These are phyloP conservation scores for Drosophila seguyi DNA, from an alignment of 1,140 invertebrate genomes.

Conservation along the genomic window DNA sequence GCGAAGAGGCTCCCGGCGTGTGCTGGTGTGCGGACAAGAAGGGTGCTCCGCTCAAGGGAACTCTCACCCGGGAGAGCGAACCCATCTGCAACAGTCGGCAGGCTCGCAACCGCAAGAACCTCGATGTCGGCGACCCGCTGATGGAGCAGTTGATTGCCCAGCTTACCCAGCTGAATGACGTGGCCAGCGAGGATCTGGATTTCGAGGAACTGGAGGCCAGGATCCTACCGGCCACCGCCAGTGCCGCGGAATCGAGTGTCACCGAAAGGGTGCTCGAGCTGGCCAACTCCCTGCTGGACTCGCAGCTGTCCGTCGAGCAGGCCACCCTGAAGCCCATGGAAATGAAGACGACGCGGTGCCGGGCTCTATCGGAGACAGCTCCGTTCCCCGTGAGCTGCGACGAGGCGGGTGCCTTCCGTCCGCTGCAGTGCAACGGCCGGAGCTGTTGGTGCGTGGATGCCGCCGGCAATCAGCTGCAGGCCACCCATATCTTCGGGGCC, in stretches of 20 bases:
- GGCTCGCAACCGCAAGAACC: slow-evolving; percentile 87
- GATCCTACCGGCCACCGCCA: slow-evolving; percentile 23
- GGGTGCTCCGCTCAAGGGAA: slow-evolving; percentile 92
- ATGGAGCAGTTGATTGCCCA: slow-evolving; percentile 89
- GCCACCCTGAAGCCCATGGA: slow-evolving; percentile 62
- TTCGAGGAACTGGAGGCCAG: slow-evolving; percentile 57
- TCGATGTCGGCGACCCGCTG: slow-evolving; percentile 83
- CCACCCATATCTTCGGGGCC: slow-evolving; percentile 88
- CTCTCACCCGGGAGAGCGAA: slow-evolving; percentile 89
- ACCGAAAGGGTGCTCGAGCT: slow-evolving; percentile 81
- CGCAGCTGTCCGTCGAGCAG: slow-evolving; percentile 65
- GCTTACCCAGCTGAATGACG: slow-evolving; percentile 87
- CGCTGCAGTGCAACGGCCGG: slow-evolving; percentile 90
- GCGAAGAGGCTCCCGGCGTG: slow-evolving; percentile 86
- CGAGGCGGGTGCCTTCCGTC: slow-evolving; percentile 89
- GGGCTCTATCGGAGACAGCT: slow-evolving; percentile 87
- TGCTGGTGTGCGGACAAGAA: slow-evolving; percentile 94
- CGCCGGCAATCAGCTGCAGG: slow-evolving; percentile 91
- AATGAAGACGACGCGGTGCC: slow-evolving; percentile 87
- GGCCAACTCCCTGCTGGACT: slow-evolving; percentile 81
- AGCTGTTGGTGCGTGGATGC: slow-evolving; percentile 94
- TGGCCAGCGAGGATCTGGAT: slow-evolving; percentile 85
- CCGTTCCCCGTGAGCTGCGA: slow-evolving; percentile 88
- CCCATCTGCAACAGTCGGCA: slow-evolving; percentile 91
- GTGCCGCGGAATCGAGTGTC: slow-evolving; percentile 29